phyloP scores from a whole-genome alignment of 2,888 invertebrate genomes.

The Drosophila emarginata region DNA sequence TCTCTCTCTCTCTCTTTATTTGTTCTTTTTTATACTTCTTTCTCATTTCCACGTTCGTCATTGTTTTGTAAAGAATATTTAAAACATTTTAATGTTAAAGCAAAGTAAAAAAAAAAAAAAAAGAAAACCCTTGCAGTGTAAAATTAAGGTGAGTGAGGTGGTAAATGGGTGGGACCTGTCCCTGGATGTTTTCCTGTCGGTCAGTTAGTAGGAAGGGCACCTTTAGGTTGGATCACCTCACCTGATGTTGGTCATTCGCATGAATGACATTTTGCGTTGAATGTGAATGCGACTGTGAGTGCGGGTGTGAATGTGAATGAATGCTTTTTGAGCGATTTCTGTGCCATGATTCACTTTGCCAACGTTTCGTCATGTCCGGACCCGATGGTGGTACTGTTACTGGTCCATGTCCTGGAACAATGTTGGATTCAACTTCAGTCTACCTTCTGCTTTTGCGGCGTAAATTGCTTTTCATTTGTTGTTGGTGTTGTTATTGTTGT shows the following conservation, averaged over 20 bases:
- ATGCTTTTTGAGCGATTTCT: slow-evolving; percentile 52
- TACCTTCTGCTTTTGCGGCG: slow-evolving; percentile 45
- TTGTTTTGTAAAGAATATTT: slow-evolving; percentile 1
- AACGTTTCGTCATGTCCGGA: slow-evolving; percentile 17
- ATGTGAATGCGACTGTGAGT: slow-evolving; percentile 14
- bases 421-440: slow-evolving; percentile 14
- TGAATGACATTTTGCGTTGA: slow-evolving; percentile 41
- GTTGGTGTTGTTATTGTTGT: slow-evolving; percentile 30
- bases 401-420: not conserved
- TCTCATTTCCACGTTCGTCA: not conserved
- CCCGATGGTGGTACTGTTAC: not conserved
- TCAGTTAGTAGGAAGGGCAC: slow-evolving; percentile 6
- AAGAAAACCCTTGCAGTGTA: not conserved
- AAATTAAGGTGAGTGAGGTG: not conserved
- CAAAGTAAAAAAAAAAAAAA: slow-evolving; percentile 25
- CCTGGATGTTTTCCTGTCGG: slow-evolving; percentile 10
- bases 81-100: slow-evolving; percentile 12
- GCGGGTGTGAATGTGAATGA: slow-evolving; percentile 31
- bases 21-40: not conserved
- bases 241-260: slow-evolving; percentile 40
- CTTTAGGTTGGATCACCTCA: slow-evolving; percentile 16
- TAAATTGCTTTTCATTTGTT: slow-evolving; percentile 75
- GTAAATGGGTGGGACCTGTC: not conserved
- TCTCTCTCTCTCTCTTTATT: not conserved
- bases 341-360: slow-evolving; percentile 54